These are phyloP conservation scores for Microctonus aethiopoides DNA, from an alignment of 2,888 invertebrate species.

Conservation along the genomic window DNA sequence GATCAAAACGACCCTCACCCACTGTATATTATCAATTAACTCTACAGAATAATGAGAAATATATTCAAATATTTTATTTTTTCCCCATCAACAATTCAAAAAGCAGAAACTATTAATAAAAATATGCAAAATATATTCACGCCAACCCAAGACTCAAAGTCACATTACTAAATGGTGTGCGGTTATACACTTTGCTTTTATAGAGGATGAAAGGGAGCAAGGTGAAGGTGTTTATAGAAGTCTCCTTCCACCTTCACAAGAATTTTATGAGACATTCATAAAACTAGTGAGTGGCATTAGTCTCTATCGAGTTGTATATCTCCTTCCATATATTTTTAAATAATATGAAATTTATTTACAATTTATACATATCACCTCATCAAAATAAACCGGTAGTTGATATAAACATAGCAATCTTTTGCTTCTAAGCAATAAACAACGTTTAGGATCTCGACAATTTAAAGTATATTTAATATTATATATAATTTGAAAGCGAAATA, in stretches of 20 bases:
- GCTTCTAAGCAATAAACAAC: neutral
- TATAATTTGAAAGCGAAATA: constrained; percentile 5
- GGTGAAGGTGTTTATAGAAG: constrained; percentile 23
- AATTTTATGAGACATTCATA: neutral
- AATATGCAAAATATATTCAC: neutral
- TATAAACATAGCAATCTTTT: neutral
- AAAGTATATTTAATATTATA: neutral
- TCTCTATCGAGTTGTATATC: too few relatives aligned
- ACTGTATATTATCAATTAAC: too few relatives aligned
- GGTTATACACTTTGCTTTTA: constrained; percentile 55
- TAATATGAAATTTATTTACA: too few relatives aligned
- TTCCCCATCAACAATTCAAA: too few relatives aligned
- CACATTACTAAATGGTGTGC: constrained; percentile 4
- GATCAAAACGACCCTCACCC: neutral
- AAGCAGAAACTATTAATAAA: neutral
- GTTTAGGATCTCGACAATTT: neutral
- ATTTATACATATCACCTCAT: too few relatives aligned
- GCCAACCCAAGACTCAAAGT: neutral
- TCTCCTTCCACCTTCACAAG: constrained; percentile 42
- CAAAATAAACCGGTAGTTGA: neutral
- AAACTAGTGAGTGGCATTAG: too few relatives aligned
- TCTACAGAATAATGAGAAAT: too few relatives aligned
- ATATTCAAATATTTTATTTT: too few relatives aligned
- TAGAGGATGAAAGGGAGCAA: constrained; percentile 57
- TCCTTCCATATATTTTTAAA: too few relatives aligned